Conservation (phyloP, 1,140 invertebrate genomes). For the Drosophila gunungcola region DNA sequence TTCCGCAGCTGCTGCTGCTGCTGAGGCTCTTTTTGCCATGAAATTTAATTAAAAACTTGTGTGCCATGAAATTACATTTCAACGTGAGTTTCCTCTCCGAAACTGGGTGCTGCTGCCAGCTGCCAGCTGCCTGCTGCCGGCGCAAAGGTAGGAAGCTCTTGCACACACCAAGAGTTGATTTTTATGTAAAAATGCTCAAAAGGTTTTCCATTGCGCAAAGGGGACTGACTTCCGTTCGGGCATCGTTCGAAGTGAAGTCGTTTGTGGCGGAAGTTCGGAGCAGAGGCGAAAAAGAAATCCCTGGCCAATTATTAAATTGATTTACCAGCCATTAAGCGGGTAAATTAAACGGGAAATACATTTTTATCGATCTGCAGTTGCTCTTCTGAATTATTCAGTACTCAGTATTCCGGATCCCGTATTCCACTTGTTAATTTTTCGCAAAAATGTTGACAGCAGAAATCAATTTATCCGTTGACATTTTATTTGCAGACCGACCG, state of each 20-base stretch:
- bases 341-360: slow-evolving; percentile 48
- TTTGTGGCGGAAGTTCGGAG: slow-evolving; percentile 18
- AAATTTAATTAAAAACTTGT: slow-evolving; percentile 84
- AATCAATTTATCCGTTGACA: slow-evolving; percentile 31
- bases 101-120: slow-evolving; percentile 12
- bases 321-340: slow-evolving; percentile 35
- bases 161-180: slow-evolving; percentile 47
- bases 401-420: slow-evolving; percentile 10
- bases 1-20: slow-evolving; percentile 15
- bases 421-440: slow-evolving; percentile 31
- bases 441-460: slow-evolving; percentile 33
- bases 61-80: slow-evolving; percentile 84
- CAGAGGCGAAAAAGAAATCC: not conserved
- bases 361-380: slow-evolving; percentile 30
- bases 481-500: slow-evolving; percentile 17
- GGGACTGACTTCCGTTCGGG: slow-evolving; percentile 55
- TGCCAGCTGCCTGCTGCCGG: slow-evolving; percentile 1
- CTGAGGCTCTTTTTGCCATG: slow-evolving; percentile 65
- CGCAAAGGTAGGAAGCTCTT: slow-evolving; percentile 52
- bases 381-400: slow-evolving; percentile 36
- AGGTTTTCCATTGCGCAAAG: slow-evolving; percentile 21
- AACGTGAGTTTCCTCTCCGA: slow-evolving; percentile 63
- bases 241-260: slow-evolving; percentile 36
- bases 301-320: slow-evolving; percentile 44
- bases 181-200: slow-evolving; percentile 60